A percentile compares a stretch with the other conserved stretches of the same genome.
Conservation (phyloP, 2,888 invertebrate species). For the Tetranychus piercei region DNA sequence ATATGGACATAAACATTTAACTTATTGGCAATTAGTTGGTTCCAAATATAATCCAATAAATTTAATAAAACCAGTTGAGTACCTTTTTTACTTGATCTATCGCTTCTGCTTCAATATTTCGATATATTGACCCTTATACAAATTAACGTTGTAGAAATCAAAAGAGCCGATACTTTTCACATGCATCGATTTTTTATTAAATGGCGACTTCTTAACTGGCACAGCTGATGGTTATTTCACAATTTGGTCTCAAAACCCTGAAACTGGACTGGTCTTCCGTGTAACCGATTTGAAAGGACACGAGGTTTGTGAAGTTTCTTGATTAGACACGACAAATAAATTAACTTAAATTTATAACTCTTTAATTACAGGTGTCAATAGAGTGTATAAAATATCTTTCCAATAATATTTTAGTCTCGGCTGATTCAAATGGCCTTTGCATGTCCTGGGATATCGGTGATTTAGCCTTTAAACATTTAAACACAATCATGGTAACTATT, state of each 20-base stretch:
- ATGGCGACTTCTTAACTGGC: neutral
- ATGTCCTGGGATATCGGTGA: neutral
- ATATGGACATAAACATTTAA: conserved; percentile 18
- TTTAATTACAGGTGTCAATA: neutral
- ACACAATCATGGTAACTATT: neutral
- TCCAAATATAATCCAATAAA: neutral
- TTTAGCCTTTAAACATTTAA: neutral
- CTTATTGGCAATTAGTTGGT: conserved; percentile 15
- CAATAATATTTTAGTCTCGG: neutral
- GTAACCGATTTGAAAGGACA: neutral
- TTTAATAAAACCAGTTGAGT: neutral
- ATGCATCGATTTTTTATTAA: neutral
- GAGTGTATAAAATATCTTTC: neutral
- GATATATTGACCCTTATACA: no score
- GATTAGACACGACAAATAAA: neutral
- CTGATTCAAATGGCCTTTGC: neutral
- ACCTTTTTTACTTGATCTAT: no score
- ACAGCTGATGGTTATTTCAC: neutral
- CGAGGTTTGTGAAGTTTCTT: neutral
- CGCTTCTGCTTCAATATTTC: no score
- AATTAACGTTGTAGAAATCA: neutral
- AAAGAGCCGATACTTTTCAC: neutral
- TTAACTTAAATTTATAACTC: neutral
- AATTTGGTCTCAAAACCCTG: neutral
- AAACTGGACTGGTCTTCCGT: neutral